phyloP scores from a whole-genome alignment of 1,140 invertebrate species.

The Drosophila nannoptera region DNA sequence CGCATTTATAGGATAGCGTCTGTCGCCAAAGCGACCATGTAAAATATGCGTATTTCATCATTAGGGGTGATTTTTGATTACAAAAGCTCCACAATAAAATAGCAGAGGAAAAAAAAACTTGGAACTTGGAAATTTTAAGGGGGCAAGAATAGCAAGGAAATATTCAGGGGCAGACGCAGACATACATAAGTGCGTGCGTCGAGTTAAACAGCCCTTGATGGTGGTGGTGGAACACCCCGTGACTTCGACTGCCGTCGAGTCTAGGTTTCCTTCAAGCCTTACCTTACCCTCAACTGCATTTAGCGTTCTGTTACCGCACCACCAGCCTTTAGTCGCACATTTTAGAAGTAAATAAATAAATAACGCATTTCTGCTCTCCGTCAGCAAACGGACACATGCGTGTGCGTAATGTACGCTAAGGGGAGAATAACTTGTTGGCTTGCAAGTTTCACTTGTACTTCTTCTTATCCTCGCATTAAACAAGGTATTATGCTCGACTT shows the following conservation, averaged over 20 bases:
- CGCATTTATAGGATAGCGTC: slow-evolving; percentile 17
- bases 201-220: slow-evolving; percentile 10
- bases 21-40: slow-evolving; percentile 39
- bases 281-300: background rate
- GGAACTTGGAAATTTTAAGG: slow-evolving; percentile 16
- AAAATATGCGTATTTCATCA: slow-evolving; percentile 52
- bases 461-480: background rate
- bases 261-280: background rate
- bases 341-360: slow-evolving; percentile 7
- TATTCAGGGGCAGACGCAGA: slow-evolving; percentile 6
- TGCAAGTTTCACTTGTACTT: background rate
- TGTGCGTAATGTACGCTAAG: background rate
- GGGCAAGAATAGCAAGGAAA: slow-evolving; percentile 36
- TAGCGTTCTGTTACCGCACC: background rate
- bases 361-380: slow-evolving; percentile 3
- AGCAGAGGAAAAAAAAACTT: slow-evolving; percentile 32
- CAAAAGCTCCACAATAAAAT: slow-evolving; percentile 36
- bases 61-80: slow-evolving; percentile 54
- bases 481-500: background rate
- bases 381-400: background rate
- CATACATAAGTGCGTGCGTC: slow-evolving; percentile 40
- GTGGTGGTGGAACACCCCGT: slow-evolving; percentile 1
- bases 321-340: slow-evolving; percentile 10
- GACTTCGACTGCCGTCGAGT: slow-evolving; percentile 1
- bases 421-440: background rate